Conservation (phyloP, 2,113 vertebrate species). For the Columba livia region DNA sequence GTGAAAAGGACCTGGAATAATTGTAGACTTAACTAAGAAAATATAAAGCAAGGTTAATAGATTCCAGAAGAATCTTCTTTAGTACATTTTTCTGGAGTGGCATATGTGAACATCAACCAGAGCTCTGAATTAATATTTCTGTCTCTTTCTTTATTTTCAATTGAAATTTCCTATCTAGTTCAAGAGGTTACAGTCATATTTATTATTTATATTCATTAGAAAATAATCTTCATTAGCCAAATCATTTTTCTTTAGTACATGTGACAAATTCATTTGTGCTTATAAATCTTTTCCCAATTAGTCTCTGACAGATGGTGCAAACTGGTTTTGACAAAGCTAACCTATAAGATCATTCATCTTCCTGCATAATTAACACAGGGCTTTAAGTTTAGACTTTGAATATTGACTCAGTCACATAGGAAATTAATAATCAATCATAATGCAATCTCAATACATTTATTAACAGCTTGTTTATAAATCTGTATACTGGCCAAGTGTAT, state of each 20-base stretch:
- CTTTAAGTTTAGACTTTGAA: constrained; percentile 29
- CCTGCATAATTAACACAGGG: constrained; percentile 10
- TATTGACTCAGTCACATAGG: constrained; percentile 38
- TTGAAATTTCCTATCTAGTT: background rate
- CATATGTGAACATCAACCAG: accelerated
- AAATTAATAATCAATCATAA: constrained; percentile 38
- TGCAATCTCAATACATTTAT: background rate
- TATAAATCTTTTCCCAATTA: constrained; percentile 30
- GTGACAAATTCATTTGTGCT: background rate
- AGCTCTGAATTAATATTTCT: background rate
- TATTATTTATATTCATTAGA: constrained; percentile 16
- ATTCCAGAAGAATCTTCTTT: background rate
- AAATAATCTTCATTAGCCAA: background rate
- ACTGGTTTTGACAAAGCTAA: constrained; percentile 52
- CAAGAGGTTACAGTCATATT: background rate
- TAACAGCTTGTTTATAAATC: constrained; percentile 24
- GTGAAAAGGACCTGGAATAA: background rate
- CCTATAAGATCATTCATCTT: constrained; percentile 48
- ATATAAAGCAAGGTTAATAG: background rate
- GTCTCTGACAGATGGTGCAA: constrained; percentile 55
- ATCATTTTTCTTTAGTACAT: constrained; percentile 5
- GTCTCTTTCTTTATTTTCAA: background rate
- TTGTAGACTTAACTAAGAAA: background rate
- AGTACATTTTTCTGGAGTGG: accelerated
- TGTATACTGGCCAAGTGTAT: background rate